These are phyloP conservation scores for Chrysolina oricalcia DNA, from an alignment of 2,888 invertebrate genomes.

Conservation along the genomic window DNA sequence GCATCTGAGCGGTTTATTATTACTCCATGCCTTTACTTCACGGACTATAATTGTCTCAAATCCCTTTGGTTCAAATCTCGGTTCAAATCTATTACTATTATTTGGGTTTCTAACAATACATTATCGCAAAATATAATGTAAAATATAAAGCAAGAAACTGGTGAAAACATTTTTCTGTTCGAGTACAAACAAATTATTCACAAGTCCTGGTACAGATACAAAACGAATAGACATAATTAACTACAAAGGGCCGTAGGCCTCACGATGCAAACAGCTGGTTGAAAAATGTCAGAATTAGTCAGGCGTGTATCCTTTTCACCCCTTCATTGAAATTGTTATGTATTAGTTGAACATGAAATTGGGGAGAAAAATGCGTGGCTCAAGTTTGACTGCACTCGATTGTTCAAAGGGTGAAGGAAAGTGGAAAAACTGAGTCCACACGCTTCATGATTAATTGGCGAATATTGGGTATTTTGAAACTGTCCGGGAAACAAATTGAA, in stretches of 20 bases:
- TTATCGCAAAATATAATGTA: too few relatives aligned
- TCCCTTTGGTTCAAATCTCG: too few relatives aligned
- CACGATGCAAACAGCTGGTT: conserved; percentile 1
- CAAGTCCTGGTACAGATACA: not conserved
- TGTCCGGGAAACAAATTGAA: too few relatives aligned
- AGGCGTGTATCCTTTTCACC: not conserved
- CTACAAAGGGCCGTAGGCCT: not conserved
- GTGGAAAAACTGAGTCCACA: too few relatives aligned
- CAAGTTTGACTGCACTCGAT: not conserved
- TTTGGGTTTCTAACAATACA: too few relatives aligned
- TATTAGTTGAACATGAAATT: not conserved
- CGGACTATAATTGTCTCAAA: too few relatives aligned
- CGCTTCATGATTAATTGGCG: too few relatives aligned
- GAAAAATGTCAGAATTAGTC: not conserved
- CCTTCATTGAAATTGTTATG: not conserved
- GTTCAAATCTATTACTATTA: too few relatives aligned
- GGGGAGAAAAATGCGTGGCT: not conserved
- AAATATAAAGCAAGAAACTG: too few relatives aligned
- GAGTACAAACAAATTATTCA: not conserved
- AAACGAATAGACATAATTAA: not conserved
- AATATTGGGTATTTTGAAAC: too few relatives aligned
- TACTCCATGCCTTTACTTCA: too few relatives aligned
- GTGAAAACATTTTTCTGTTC: not conserved
- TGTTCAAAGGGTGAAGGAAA: not conserved
- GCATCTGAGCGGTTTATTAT: too few relatives aligned